Conservation (phyloP, 2,888 invertebrate genomes). For the Tenthredo mesomela region DNA sequence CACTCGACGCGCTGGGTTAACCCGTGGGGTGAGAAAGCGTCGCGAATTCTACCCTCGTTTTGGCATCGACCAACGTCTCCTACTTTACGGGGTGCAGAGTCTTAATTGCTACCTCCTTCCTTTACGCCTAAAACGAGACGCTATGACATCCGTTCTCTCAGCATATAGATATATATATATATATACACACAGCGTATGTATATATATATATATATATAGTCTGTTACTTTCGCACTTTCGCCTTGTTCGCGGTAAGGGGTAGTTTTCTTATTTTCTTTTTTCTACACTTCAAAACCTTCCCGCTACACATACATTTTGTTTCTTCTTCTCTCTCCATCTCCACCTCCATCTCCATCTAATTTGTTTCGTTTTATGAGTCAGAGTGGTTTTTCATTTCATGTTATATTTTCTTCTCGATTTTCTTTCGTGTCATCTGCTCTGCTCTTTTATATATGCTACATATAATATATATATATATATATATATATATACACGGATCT, state of each 20-base stretch:
- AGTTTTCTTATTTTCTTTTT: not conserved
- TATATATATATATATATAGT: not conserved
- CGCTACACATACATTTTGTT: not conserved
- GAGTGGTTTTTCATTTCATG: not conserved
- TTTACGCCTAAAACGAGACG: conserved; percentile 39
- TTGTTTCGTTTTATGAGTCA: not conserved
- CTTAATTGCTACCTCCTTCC: conserved; percentile 47
- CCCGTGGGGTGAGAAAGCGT: conserved; percentile 19
- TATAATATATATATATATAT: not conserved
- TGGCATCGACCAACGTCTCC: conserved; percentile 43
- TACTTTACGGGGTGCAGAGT: conserved; percentile 9
- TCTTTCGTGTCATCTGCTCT: not conserved
- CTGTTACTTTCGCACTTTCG: conserved; percentile 19
- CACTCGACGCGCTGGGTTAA: conserved; percentile 16
- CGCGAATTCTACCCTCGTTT: conserved; percentile 42
- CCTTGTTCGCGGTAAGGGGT: not conserved
- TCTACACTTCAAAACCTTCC: not conserved
- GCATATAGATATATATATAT: not conserved
- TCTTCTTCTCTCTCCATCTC: not conserved
- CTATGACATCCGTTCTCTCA: conserved; percentile 29
- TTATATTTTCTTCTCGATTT: not conserved
- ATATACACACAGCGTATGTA: not conserved
- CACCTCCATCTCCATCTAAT: not conserved
- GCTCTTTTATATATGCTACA: not conserved
- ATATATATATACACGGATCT: not conserved